These are phyloP conservation scores for Numida meleagris DNA, from an alignment of 2,113 vertebrate species.

Conservation along the genomic window DNA sequence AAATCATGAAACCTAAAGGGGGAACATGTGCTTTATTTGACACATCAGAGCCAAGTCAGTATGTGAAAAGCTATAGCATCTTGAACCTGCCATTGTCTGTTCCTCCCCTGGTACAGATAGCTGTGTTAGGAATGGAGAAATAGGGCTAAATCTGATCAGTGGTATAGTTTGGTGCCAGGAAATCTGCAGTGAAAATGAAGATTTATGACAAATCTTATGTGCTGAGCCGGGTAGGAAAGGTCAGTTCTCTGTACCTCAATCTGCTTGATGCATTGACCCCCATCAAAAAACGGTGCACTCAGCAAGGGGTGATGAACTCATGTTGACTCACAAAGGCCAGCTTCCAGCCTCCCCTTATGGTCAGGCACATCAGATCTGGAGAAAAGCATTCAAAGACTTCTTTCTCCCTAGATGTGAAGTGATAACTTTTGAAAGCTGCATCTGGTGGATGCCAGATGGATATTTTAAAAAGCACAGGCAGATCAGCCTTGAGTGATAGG, in stretches of 20 bases:
- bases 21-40: background rate
- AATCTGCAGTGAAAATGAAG: background rate
- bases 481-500: background rate
- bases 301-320: background rate
- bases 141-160: background rate
- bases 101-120: background rate
- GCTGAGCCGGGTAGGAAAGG: background rate
- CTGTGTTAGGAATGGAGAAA: background rate
- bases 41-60: background rate
- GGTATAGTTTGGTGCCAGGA: background rate
- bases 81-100: background rate
- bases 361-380: background rate
- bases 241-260: background rate
- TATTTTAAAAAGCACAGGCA: background rate
- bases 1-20: background rate
- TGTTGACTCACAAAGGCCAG: fast-evolving
- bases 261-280: background rate
- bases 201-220: background rate
- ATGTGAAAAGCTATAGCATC: background rate
- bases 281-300: background rate
- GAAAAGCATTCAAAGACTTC: background rate
- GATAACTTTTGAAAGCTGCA: background rate
- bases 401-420: background rate
- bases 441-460: background rate
- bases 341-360: fast-evolving